Percentiles rank a stretch among this genome's conserved stretches.
Evolutionary conservation across 2,888 invertebrate species (phyloP).

Genomic region (Drosophila incognita): DNA sequence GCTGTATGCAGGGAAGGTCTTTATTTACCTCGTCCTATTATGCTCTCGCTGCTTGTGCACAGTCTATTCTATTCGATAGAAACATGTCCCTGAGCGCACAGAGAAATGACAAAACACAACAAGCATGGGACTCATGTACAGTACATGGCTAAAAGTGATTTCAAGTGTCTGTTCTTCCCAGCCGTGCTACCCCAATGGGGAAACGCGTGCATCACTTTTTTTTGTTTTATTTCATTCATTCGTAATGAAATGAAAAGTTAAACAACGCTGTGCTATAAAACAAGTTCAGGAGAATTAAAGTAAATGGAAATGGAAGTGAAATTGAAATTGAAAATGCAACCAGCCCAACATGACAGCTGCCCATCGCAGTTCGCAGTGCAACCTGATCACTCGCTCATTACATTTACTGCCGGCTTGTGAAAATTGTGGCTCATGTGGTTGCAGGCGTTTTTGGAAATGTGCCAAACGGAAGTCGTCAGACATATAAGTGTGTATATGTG

Average conservation of each 20-base stretch:
- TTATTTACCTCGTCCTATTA: conserved; percentile 19
- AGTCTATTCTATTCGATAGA: conserved; percentile 6
- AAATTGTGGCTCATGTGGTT: conserved; percentile 56
- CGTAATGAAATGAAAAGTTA: conserved; percentile 73
- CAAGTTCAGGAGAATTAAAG: conserved; percentile 53
- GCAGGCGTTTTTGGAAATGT: conserved; percentile 63
- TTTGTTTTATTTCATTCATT: conserved; percentile 11
- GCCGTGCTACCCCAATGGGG: conserved; percentile 4
- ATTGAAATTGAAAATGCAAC: conserved; percentile 24
- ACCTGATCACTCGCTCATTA: conserved; percentile 23
- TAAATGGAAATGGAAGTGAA: conserved; percentile 46
- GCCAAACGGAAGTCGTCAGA: conserved; percentile 60
- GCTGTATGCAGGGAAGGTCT: conserved; percentile 7
- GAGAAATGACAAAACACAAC: conserved; percentile 34
- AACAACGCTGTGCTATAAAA: conserved; percentile 38
- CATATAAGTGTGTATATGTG: neutral
- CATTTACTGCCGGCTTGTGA: conserved; percentile 30
- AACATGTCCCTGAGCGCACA: conserved; percentile 42
- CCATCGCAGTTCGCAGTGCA: neutral
- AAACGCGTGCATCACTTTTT: conserved; percentile 20
- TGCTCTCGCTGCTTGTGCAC: conserved; percentile 2
- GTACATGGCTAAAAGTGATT: conserved; percentile 63
- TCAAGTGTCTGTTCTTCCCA: conserved; percentile 35
- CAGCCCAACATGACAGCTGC: neutral
- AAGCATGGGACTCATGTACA: conserved; percentile 21